phyloP scores from a whole-genome alignment of 2,113 vertebrate genomes.

The Podarcis cretensis region DNA sequence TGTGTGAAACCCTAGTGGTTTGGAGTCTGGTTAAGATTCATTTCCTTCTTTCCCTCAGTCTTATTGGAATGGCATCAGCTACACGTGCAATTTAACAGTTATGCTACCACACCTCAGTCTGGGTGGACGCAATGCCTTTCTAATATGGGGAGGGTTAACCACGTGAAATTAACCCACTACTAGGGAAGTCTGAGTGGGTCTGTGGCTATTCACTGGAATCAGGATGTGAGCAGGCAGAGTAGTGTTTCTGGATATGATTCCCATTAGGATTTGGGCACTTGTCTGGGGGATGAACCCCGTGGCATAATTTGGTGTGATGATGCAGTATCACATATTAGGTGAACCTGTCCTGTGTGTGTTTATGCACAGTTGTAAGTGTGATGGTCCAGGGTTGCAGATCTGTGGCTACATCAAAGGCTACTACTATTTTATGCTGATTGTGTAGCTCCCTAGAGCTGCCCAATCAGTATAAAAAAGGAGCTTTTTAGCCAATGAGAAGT shows the following conservation, averaged over 20 bases:
- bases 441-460: no score
- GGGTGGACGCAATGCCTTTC: not conserved
- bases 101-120: not conserved
- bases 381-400: no score
- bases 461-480: no score
- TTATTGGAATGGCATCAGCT: not conserved
- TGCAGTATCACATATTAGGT: not conserved
- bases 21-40: not conserved
- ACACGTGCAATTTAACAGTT: not conserved
- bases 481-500: no score
- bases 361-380: not conserved
- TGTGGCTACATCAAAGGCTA: no score
- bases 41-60: not conserved
- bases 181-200: not conserved
- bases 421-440: no score
- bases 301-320: not conserved
- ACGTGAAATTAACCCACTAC: not conserved
- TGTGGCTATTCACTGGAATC: not conserved
- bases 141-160: not conserved
- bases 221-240: not conserved
- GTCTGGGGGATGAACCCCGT: not conserved
- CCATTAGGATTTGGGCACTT: not conserved
- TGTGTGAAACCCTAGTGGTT: not conserved
- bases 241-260: not conserved
- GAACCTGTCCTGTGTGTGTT: not conserved